Evolutionary conservation across 1,140 invertebrate species (phyloP).

Genomic region (Oryctes rhinoceros): DNA sequence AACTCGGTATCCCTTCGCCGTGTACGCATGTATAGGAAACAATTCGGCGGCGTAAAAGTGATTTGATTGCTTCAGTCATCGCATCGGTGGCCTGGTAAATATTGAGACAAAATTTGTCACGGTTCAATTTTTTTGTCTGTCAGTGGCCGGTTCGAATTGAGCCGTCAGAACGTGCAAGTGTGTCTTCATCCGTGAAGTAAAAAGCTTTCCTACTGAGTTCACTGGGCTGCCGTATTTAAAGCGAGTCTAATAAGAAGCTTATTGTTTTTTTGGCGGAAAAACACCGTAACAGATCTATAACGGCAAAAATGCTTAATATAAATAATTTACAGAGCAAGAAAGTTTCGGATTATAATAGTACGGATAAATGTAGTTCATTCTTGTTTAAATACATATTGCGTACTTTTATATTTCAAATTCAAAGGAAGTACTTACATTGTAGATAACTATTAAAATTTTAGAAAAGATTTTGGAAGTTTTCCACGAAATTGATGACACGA

Average conservation of each 20-base stretch:
- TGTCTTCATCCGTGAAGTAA: constrained; percentile 9
- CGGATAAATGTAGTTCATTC: no score
- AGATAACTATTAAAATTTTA: no score
- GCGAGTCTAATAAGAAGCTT: background rate
- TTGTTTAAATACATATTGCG: no score
- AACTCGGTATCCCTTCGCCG: no score
- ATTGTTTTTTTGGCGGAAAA: constrained; percentile 5
- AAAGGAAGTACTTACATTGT: no score
- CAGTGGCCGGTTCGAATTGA: background rate
- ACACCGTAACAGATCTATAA: background rate
- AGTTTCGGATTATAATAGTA: no score
- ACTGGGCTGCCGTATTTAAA: background rate
- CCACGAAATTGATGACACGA: no score
- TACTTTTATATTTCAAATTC: no score
- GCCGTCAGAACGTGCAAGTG: background rate
- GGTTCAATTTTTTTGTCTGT: constrained; percentile 9
- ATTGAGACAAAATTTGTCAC: constrained; percentile 10
- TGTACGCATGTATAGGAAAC: no score
- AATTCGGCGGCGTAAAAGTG: background rate
- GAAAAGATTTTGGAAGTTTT: no score
- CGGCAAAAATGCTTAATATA: background rate
- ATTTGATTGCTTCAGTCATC: background rate
- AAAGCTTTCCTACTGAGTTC: background rate
- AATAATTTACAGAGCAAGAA: no score
- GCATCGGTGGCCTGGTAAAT: constrained; percentile 13